Evolutionary conservation across 2,888 invertebrate species (phyloP).

Genomic region (Tenthredo mesomela): DNA sequence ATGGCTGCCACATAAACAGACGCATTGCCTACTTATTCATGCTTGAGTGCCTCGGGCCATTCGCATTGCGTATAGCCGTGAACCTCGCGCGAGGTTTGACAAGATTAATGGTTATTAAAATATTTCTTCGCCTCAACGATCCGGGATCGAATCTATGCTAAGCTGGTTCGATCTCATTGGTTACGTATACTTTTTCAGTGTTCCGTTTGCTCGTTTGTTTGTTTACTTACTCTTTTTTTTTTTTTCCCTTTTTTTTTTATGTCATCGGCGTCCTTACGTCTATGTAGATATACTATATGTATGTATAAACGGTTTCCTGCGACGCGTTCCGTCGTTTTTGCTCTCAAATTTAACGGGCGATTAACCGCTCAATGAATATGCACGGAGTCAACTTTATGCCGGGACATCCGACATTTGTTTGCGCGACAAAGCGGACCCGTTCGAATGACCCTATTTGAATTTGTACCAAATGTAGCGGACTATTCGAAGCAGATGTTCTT

Average conservation of each 20-base stretch:
- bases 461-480: constrained; percentile 46
- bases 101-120: constrained; percentile 71
- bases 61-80: constrained; percentile 58
- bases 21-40: constrained; percentile 56
- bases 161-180: constrained; percentile 40
- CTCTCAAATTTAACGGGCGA: constrained; percentile 59
- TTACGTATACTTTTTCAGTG: constrained; percentile 44
- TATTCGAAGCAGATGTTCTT: constrained; percentile 40
- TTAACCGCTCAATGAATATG: constrained; percentile 60
- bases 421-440: constrained; percentile 43
- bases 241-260: neutral
- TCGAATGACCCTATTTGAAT: constrained; percentile 38
- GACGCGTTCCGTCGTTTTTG: constrained; percentile 7
- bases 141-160: constrained; percentile 36
- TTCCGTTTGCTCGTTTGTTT: constrained; percentile 24
- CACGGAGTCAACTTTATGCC: constrained; percentile 35
- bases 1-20: constrained; percentile 41
- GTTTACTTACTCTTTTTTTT: constrained; percentile 11
- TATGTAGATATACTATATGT: neutral
- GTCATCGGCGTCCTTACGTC: neutral
- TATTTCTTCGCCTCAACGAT: constrained; percentile 53
- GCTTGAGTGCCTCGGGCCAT: constrained; percentile 61
- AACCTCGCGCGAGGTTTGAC: constrained; percentile 54
- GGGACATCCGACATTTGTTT: constrained; percentile 51
- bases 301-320: constrained; percentile 9